These are phyloP conservation scores for Aplochiton taeniatus DNA, from an alignment of 2,797 vertebrate genomes.

Conservation along the genomic window DNA sequence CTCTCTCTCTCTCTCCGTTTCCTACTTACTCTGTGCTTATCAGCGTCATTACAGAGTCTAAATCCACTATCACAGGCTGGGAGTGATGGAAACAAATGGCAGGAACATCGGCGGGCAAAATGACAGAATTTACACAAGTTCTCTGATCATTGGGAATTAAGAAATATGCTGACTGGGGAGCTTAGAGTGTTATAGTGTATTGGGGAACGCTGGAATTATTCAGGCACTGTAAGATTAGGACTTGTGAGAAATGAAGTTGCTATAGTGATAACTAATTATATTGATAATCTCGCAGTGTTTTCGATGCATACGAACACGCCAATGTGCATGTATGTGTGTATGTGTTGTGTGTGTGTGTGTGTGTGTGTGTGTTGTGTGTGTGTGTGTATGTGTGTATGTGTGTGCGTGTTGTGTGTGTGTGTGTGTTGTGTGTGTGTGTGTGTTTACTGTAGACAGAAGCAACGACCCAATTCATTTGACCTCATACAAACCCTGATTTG, in stretches of 20 bases:
- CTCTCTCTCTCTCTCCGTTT: conserved; percentile 15
- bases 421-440: conserved; percentile 2
- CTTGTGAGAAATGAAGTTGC: conserved; percentile 13
- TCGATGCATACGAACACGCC: conserved; percentile 3
- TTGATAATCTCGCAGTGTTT: conserved; percentile 15
- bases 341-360: background rate
- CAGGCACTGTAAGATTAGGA: conserved; percentile 30
- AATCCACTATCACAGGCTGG: conserved; percentile 41
- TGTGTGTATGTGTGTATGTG: conserved; percentile 1
- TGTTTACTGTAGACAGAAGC: background rate
- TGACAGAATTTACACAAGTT: conserved; percentile 45
- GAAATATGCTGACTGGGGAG: conserved; percentile 33
- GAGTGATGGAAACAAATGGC: conserved; percentile 43
- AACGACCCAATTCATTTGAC: conserved; percentile 26
- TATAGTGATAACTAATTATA: conserved; percentile 16
- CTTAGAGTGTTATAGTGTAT: conserved; percentile 25
- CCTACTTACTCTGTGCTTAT: conserved; percentile 28
- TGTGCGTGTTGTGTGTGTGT: too few species aligned
- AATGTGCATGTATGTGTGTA: conserved; percentile 5
- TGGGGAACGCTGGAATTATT: conserved; percentile 28
- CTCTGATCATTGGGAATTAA: conserved; percentile 55
- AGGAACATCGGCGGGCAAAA: conserved; percentile 38
- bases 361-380: conserved; percentile 6
- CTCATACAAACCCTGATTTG: conserved; percentile 35
- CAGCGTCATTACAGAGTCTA: conserved; percentile 51